Percentiles rank a stretch among this genome's conserved stretches.
phyloP scores from a whole-genome alignment of 2,888 invertebrate species.

The Xylota segnis region DNA sequence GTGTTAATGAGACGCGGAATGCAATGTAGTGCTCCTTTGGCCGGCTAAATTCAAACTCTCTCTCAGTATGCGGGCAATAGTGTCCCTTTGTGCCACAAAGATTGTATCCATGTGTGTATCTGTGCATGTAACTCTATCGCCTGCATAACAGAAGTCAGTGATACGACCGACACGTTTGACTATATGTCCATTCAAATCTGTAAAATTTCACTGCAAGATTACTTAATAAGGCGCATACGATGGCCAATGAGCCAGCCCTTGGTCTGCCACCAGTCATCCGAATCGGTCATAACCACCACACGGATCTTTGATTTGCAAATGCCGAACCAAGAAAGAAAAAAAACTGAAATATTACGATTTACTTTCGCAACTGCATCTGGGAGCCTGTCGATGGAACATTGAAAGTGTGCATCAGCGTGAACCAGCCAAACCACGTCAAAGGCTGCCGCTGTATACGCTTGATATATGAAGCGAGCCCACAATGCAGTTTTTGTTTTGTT shows the following conservation, averaged over 20 bases:
- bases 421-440: slow-evolving; percentile 74
- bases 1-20: slow-evolving; percentile 74
- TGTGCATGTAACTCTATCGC: slow-evolving; percentile 32
- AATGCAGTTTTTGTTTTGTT: slow-evolving; percentile 27
- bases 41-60: slow-evolving; percentile 22
- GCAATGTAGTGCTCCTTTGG: slow-evolving; percentile 56
- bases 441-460: slow-evolving; percentile 67
- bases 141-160: slow-evolving; percentile 65
- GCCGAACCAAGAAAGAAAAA: slow-evolving; percentile 36
- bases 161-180: slow-evolving; percentile 58
- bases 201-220: slow-evolving; percentile 42
- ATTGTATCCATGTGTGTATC: not conserved
- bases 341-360: slow-evolving; percentile 54
- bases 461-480: slow-evolving; percentile 63
- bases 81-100: slow-evolving; percentile 16
- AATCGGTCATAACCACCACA: slow-evolving; percentile 47
- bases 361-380: slow-evolving; percentile 73
- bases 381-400: slow-evolving; percentile 74
- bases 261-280: slow-evolving; percentile 50
- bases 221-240: slow-evolving; percentile 59
- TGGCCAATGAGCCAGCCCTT: slow-evolving; percentile 58
- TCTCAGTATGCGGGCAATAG: slow-evolving; percentile 14
- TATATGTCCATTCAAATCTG: slow-evolving; percentile 39
- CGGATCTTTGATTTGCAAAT: slow-evolving; percentile 74
- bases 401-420: slow-evolving; percentile 76